phyloP scores from a whole-genome alignment of 2,113 vertebrate species.

The Trichomycterus rosablanca region DNA sequence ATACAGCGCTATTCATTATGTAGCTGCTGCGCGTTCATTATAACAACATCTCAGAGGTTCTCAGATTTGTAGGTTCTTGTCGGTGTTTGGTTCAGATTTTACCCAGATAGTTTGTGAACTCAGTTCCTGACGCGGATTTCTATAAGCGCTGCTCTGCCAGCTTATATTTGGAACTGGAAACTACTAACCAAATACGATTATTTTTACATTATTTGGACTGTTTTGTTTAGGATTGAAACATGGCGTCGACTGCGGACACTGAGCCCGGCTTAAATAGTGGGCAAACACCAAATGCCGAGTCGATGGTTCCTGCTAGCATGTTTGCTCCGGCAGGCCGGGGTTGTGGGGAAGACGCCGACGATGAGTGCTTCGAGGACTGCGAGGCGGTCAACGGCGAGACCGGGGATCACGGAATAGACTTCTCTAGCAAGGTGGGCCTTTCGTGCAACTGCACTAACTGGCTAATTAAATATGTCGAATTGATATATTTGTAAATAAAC shows the following conservation, averaged over 20 bases:
- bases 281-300: conserved; percentile 60
- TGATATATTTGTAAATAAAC: too few species aligned
- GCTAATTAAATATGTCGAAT: too few species aligned
- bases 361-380: conserved; percentile 64
- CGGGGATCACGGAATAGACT: conserved; percentile 75
- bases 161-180: background rate
- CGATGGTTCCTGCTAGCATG: conserved; percentile 83
- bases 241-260: conserved; percentile 64
- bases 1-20: background rate
- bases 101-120: background rate
- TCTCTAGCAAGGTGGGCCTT: conserved; percentile 81
- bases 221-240: conserved; percentile 37
- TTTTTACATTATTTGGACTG: background rate
- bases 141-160: background rate
- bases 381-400: conserved; percentile 76
- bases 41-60: background rate
- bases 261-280: conserved; percentile 58
- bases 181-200: background rate
- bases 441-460: background rate
- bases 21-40: background rate
- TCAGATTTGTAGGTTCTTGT: background rate
- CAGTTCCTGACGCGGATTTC: background rate
- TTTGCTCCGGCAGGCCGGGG: conserved; percentile 82
- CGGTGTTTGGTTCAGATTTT: background rate
- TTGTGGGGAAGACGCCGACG: conserved; percentile 61